These are phyloP conservation scores for Hylomyscus alleni DNA, from an alignment of 2,797 vertebrate genomes.

Conservation along the genomic window DNA sequence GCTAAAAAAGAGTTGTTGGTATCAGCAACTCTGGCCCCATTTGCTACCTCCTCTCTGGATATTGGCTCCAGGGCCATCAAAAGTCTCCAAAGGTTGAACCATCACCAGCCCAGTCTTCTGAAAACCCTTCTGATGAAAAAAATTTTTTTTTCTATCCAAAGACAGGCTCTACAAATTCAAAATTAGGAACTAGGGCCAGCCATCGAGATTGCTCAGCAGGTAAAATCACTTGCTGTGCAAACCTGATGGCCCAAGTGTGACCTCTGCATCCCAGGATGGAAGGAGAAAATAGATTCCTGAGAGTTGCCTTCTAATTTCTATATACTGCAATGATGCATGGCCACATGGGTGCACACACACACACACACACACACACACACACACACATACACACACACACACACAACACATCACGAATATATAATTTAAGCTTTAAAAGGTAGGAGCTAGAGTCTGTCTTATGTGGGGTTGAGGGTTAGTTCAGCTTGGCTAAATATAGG, in stretches of 20 bases:
- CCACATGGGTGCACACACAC: not conserved
- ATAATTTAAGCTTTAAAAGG: not conserved
- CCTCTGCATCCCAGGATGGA: not conserved
- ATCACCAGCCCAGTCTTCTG: conserved; percentile 15
- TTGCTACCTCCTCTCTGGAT: conserved; percentile 48
- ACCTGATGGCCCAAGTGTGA: not conserved
- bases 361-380: not conserved
- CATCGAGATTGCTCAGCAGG: not conserved
- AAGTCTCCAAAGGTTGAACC: conserved; percentile 49
- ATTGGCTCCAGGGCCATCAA: not conserved
- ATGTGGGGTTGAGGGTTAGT: not conserved
- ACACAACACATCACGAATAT: too few species aligned
- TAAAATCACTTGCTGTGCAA: not conserved
- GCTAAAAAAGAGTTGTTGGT: conserved; percentile 70
- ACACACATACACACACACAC: not conserved
- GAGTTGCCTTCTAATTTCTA: not conserved
- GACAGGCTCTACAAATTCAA: conserved; percentile 16
- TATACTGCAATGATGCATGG: not conserved
- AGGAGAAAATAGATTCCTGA: not conserved
- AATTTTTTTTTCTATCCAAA: conserved; percentile 15
- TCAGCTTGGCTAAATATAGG: not conserved
- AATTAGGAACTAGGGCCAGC: not conserved
- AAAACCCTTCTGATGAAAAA: not conserved
- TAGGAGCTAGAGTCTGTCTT: conserved; percentile 8
- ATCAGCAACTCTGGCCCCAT: conserved; percentile 54